Evolutionary conservation across 2,113 vertebrate genomes (phyloP), one percentile per base, ranked within the genome.

Genomic region (Cyanoliseus patagonus): DNA sequence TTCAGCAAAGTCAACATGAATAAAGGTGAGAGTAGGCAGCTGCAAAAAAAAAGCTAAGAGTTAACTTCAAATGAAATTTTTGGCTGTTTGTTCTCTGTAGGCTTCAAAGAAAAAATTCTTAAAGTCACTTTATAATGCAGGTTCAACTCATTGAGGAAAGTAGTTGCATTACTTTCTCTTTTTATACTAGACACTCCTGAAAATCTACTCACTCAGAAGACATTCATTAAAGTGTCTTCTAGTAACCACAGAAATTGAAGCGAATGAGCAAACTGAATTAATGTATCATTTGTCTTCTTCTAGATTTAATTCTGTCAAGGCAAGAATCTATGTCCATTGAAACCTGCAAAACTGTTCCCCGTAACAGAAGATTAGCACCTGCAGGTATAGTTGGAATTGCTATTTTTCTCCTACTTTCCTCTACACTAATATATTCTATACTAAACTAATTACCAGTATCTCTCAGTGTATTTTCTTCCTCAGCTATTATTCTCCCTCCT

Each of bases 1-100:
- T 49, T 95, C 93, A 93, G 87, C 90, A 95, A 88, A 95, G 87
- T 53, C 59, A 86, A 51, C n/a, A 27, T 7, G 27, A 85, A 35
- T 30, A 73, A 73, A 83, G 87, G 66, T 76, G 74, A 94, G 37
- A 87, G 69, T 9, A 76, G 59, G n/a, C 31, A 90, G 41, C 15
- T 73, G 41, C 59, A 83, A 83, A 51, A 90, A 90, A 79, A 18
- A 88, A 94, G 24, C 59, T 64, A 87, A 80, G 62, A 89, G 52
- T 64, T 66, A 17, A 7, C 30, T 76, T 66, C 35, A 80, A 61
- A 86, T 76, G 1, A 74, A 92, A 51, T 15, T 63, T 62, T 25
- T 19, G 9, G 8, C 19, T 74, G 4, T 28, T 51, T 49, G 14
- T 24, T 35, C 33, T 82, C 44, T 59, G 10, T 24, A 47, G 41